Evolutionary conservation across 1,140 invertebrate genomes (phyloP).

Genomic region (Drosophila guanche): DNA sequence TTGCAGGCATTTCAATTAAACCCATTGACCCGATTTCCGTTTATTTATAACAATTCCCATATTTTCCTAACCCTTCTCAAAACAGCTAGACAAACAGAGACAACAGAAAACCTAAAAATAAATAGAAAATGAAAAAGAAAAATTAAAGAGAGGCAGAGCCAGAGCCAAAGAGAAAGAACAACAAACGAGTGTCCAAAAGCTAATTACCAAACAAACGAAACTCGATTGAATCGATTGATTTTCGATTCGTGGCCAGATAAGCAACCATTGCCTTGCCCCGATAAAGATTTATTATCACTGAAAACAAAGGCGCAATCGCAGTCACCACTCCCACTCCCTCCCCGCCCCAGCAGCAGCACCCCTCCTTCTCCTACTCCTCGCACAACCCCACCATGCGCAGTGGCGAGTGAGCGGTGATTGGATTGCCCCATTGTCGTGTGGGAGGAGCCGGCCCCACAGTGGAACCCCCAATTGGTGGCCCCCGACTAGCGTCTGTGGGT

Average conservation of each 20-base stretch:
- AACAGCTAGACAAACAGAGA: conserved; percentile 15
- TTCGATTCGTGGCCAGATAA: conserved; percentile 69
- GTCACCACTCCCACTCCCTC: conserved; percentile 6
- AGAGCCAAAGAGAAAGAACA: conserved; percentile 23
- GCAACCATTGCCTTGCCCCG: conserved; percentile 73
- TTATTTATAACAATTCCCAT: conserved; percentile 34
- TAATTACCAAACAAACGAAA: conserved; percentile 78
- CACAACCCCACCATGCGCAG: conserved; percentile 65
- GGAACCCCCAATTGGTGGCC: conserved; percentile 48
- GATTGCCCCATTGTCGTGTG: conserved; percentile 54
- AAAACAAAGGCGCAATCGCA: conserved; percentile 80
- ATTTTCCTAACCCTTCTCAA: conserved; percentile 37
- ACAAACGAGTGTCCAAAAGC: conserved; percentile 67
- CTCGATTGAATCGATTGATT: conserved; percentile 76
- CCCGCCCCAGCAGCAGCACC: not conserved
- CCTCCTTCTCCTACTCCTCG: not conserved
- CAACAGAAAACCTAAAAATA: conserved; percentile 5
- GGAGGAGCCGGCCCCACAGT: conserved; percentile 64
- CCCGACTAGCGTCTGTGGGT: conserved; percentile 9
- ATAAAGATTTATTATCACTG: conserved; percentile 83
- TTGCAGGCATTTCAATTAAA: not conserved
- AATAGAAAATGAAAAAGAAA: conserved; percentile 28
- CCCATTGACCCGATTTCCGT: conserved; percentile 21
- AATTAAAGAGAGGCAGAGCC: not conserved
- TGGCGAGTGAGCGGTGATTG: conserved; percentile 70